These are phyloP conservation scores for Schizopygopsis malacanthus DNA, from an alignment of 2,797 vertebrate species.

Conservation along the genomic window DNA sequence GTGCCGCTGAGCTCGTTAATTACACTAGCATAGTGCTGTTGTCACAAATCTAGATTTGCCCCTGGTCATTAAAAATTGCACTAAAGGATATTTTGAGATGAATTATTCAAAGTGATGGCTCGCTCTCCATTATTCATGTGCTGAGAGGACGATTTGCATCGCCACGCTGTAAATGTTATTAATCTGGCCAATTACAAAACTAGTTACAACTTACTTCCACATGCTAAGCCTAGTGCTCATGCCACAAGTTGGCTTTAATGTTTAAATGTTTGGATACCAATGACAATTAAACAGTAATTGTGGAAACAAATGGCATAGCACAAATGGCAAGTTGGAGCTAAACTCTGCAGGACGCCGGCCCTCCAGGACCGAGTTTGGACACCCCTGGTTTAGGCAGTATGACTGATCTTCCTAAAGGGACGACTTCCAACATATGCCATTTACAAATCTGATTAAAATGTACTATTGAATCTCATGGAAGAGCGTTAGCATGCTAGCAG, in stretches of 20 bases:
- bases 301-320: slow-evolving; percentile 57
- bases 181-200: slow-evolving; percentile 84
- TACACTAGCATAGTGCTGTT: slow-evolving; percentile 76
- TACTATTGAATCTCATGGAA: neutral
- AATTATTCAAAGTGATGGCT: slow-evolving; percentile 85
- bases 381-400: neutral
- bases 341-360: too few species aligned
- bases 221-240: slow-evolving; percentile 74
- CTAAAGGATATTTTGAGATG: slow-evolving; percentile 83
- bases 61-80: slow-evolving; percentile 78
- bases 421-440: slow-evolving; percentile 32
- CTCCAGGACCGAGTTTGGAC: too few species aligned
- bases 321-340: neutral
- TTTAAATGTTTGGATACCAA: slow-evolving; percentile 77
- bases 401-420: slow-evolving; percentile 6
- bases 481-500: slow-evolving; percentile 6
- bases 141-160: slow-evolving; percentile 80
- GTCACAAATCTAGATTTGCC: slow-evolving; percentile 77
- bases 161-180: slow-evolving; percentile 81
- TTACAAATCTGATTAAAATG: slow-evolving; percentile 26
- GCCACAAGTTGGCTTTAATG: slow-evolving; percentile 74
- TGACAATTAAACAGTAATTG: slow-evolving; percentile 56
- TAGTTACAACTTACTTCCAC: slow-evolving; percentile 75
- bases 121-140: slow-evolving; percentile 81
- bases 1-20: slow-evolving; percentile 76